phyloP scores from a whole-genome alignment of 2,113 vertebrate species.

The Scortum barcoo region DNA sequence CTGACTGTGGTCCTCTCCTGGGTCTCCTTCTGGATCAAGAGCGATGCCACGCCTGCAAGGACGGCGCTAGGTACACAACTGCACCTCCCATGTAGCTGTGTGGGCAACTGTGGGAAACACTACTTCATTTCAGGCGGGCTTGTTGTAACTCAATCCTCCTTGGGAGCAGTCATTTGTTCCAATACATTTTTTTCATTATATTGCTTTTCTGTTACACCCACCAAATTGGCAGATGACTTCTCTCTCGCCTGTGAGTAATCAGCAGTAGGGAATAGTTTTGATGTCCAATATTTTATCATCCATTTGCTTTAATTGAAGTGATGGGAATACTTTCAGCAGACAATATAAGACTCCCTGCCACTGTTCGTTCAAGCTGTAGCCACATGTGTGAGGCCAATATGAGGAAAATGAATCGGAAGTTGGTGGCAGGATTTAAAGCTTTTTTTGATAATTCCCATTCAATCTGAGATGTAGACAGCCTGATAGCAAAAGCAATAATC shows the following conservation, averaged over 20 bases:
- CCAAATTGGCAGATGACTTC: neutral
- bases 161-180: neutral
- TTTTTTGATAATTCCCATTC: slow-evolving; percentile 17
- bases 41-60: slow-evolving; percentile 95
- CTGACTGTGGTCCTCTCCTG: slow-evolving; percentile 97
- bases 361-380: neutral
- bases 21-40: slow-evolving; percentile 99
- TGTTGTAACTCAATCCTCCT: neutral
- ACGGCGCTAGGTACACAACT: slow-evolving; percentile 90
- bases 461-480: slow-evolving; percentile 16
- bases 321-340: neutral
- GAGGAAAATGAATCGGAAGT: slow-evolving; percentile 5
- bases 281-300: neutral
- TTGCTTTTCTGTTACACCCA: neutral
- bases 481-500: slow-evolving; percentile 20
- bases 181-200: neutral
- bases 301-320: slow-evolving; percentile 15
- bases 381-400: neutral
- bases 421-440: slow-evolving; percentile 15
- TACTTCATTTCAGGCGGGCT: neutral
- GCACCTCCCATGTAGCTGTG: neutral
- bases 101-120: neutral
- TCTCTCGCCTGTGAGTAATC: neutral
- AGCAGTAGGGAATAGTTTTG: neutral
- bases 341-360: neutral